Evolutionary conservation across 2,797 vertebrate genomes (phyloP).

Genomic region (Phataginus tetradactyla): DNA sequence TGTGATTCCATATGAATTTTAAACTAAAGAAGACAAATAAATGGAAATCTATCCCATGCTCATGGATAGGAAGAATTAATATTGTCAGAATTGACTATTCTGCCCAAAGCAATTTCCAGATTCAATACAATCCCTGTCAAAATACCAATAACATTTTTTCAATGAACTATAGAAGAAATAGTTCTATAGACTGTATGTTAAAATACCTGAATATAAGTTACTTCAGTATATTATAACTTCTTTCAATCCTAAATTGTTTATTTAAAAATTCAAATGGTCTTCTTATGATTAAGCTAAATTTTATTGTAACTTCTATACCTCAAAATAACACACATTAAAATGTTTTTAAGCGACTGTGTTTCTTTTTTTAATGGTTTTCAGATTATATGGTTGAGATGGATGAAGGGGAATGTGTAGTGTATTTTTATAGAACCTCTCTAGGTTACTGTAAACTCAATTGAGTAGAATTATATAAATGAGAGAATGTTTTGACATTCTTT

Average conservation of each 20-base stretch:
- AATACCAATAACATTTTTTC: no score
- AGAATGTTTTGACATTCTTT: slow-evolving; percentile 62
- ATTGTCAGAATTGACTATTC: no score
- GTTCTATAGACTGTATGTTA: slow-evolving; percentile 43
- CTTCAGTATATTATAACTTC: neutral
- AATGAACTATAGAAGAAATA: no score
- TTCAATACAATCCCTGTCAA: no score
- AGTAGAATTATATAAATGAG: slow-evolving; percentile 63
- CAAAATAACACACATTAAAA: slow-evolving; percentile 44
- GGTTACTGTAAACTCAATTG: slow-evolving; percentile 27
- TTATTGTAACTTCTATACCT: neutral
- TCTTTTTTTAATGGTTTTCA: slow-evolving; percentile 27
- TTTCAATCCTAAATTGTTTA: neutral
- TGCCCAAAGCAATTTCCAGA: no score
- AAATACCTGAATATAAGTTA: slow-evolving; percentile 50
- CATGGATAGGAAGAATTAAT: no score
- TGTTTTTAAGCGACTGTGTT: slow-evolving; percentile 40
- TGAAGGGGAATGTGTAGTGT: neutral
- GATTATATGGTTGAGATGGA: slow-evolving; percentile 21
- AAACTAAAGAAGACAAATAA: no score
- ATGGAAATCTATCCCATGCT: no score
- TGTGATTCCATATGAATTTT: no score
- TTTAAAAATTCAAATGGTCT: slow-evolving; percentile 57
- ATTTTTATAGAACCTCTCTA: slow-evolving; percentile 40
- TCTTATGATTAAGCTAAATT: slow-evolving; percentile 41